A percentile compares a stretch with the other conserved stretches of the same genome.
phyloP scores from a whole-genome alignment of 2,113 vertebrate genomes.

The Phyllostomus hastatus region DNA sequence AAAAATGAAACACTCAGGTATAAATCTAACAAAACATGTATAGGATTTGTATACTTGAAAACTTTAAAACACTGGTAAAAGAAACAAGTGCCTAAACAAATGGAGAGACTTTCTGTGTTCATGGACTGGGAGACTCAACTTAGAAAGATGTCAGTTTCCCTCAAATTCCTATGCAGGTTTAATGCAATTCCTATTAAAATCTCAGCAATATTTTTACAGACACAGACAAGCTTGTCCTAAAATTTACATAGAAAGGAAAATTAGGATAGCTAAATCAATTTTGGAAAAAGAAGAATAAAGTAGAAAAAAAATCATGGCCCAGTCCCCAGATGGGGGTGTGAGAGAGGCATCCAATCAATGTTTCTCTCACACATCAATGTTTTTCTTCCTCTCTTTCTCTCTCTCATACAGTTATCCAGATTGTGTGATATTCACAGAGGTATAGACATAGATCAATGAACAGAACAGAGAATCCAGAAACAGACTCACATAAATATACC shows the following conservation, averaged over 20 bases:
- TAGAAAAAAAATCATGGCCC: neutral
- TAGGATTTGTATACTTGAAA: conserved; percentile 3
- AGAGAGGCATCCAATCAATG: no score
- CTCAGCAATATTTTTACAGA: neutral
- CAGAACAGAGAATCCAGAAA: conserved; percentile 12
- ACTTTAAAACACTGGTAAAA: neutral
- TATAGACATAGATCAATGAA: neutral
- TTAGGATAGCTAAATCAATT: neutral
- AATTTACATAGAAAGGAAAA: conserved; percentile 9
- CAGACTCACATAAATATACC: neutral
- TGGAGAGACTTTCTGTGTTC: neutral
- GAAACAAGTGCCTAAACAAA: conserved; percentile 1
- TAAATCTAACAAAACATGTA: neutral
- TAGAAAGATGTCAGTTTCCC: neutral
- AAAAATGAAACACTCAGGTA: neutral
- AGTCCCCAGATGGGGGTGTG: no score
- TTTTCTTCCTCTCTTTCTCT: no score
- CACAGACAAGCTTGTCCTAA: neutral
- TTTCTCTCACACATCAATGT: no score
- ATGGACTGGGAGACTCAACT: neutral
- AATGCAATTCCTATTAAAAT: conserved; percentile 35
- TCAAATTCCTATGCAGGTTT: neutral
- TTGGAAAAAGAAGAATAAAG: neutral
- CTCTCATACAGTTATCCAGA: neutral
- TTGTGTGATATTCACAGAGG: neutral